These are phyloP conservation scores for Cliona cf. orientalis DNA, from an alignment of 37 sponge, comb jelly and placozoan species.

Conservation along the genomic window DNA sequence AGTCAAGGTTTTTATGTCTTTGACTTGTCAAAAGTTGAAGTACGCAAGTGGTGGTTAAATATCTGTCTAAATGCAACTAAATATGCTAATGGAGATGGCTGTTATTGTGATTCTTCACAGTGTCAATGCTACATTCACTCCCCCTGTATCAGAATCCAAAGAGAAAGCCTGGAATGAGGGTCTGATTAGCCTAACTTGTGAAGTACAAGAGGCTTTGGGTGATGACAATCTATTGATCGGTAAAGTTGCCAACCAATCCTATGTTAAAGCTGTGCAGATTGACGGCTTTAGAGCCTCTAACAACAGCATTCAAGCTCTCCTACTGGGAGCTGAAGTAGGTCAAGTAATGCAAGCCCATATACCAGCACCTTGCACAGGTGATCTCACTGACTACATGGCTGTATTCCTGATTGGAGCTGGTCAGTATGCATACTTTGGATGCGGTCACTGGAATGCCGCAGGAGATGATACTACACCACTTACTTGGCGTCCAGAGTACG, in stretches of 20 bases:
- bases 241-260: constrained; percentile 18
- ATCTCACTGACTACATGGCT: constrained; percentile 37
- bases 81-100: constrained; percentile 39
- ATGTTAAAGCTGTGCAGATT: constrained; percentile 50
- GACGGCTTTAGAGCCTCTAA: constrained; percentile 30
- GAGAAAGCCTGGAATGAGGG: constrained; percentile 28
- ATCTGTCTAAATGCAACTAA: constrained; percentile 31
- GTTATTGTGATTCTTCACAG: constrained; percentile 51
- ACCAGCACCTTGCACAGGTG: constrained; percentile 15
- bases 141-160: constrained; percentile 12
- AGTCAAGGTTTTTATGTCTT: neutral
- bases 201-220: constrained; percentile 26
- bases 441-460: constrained; percentile 22
- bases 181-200: constrained; percentile 15
- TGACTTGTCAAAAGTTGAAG: constrained; percentile 17
- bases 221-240: constrained; percentile 11
- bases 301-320: constrained; percentile 20
- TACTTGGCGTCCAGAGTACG: constrained; percentile 31
- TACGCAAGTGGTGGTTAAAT: constrained; percentile 33
- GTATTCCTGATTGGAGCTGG: constrained; percentile 56
- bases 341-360: constrained; percentile 53
- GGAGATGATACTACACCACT: constrained; percentile 12
- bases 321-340: neutral
- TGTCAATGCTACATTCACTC: neutral
- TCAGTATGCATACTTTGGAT: constrained; percentile 31